Evolutionary conservation across 2,888 invertebrate species (phyloP).

Genomic region (Drosophila nr. fundita): DNA sequence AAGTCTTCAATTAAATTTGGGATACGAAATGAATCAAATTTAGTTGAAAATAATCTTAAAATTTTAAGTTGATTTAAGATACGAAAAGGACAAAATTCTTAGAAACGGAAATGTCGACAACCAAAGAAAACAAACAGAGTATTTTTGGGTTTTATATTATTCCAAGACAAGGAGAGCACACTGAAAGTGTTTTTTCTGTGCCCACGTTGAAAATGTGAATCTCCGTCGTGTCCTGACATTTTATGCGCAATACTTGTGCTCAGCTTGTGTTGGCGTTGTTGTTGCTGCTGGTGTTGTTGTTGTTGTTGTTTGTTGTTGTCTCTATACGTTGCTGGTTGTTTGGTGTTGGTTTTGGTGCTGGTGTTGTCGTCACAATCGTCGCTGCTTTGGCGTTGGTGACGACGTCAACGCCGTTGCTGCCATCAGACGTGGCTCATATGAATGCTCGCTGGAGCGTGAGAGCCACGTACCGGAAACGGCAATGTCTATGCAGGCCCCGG

Average conservation of each 20-base stretch:
- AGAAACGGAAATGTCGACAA: neutral
- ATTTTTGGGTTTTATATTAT: neutral
- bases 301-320: slow-evolving; percentile 16
- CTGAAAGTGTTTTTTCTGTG: slow-evolving; percentile 4
- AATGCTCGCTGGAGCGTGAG: slow-evolving; percentile 37
- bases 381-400: slow-evolving; percentile 50
- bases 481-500: slow-evolving; percentile 25
- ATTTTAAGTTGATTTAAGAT: neutral
- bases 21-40: neutral
- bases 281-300: slow-evolving; percentile 8
- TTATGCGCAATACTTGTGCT: slow-evolving; percentile 51
- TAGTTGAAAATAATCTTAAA: neutral
- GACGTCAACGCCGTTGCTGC: slow-evolving; percentile 54
- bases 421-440: slow-evolving; percentile 50
- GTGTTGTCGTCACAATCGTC: slow-evolving; percentile 67
- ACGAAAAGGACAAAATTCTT: neutral
- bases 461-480: slow-evolving; percentile 50
- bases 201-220: slow-evolving; percentile 15
- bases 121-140: neutral
- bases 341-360: slow-evolving; percentile 26
- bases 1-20: neutral
- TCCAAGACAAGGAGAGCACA: neutral
- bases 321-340: slow-evolving; percentile 18
- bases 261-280: slow-evolving; percentile 14
- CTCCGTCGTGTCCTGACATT: slow-evolving; percentile 26